These are phyloP conservation scores for Heloderma charlesbogerti DNA, from an alignment of 2,113 vertebrate species.

Conservation along the genomic window DNA sequence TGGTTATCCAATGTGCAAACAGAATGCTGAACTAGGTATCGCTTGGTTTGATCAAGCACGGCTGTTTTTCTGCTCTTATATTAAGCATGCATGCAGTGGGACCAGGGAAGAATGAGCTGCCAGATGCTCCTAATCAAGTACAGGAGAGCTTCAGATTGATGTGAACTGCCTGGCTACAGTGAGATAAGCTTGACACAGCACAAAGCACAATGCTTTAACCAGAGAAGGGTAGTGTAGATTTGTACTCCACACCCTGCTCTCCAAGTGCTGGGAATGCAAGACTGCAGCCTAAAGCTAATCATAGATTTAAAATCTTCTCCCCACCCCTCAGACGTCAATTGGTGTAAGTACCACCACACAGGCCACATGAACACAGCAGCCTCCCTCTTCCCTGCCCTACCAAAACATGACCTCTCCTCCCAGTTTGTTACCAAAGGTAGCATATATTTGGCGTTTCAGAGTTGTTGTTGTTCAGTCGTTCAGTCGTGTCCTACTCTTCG, in stretches of 20 bases:
- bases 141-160: background rate
- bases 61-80: background rate
- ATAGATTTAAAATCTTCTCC: background rate
- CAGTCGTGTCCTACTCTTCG: too few relatives aligned
- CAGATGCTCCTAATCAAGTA: background rate
- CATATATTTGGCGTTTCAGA: background rate
- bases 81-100: too few relatives aligned
- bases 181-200: background rate
- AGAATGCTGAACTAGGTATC: background rate
- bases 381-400: background rate
- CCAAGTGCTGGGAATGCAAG: background rate
- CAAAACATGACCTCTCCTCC: background rate
- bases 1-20: background rate
- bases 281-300: background rate
- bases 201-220: background rate
- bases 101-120: background rate
- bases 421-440: background rate
- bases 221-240: background rate
- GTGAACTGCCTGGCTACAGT: background rate
- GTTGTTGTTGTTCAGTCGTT: too few relatives aligned
- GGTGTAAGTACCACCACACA: background rate
- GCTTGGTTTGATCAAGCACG: background rate
- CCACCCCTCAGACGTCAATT: background rate
- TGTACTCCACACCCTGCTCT: background rate
- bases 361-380: background rate